Conservation (phyloP, 2,113 vertebrate species). For the Eretmochelys imbricata region DNA sequence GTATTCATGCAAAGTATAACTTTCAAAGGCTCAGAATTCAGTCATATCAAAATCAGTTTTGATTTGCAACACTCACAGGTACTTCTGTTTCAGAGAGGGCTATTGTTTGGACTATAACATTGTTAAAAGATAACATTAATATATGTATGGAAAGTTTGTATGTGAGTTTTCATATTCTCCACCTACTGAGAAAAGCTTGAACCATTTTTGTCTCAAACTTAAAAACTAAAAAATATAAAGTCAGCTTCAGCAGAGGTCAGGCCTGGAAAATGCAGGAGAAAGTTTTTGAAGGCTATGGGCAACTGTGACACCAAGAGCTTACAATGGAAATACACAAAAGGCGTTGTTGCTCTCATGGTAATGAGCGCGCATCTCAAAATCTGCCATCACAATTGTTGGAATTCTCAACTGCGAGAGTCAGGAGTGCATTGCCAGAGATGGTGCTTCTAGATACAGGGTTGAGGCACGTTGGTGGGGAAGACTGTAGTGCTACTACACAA, state of each 20-base stretch:
- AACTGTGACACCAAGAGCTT: rapidly evolving
- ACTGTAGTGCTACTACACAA: background rate
- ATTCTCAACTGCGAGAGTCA: background rate
- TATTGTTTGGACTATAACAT: background rate
- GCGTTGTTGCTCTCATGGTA: rapidly evolving
- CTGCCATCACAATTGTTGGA: rapidly evolving
- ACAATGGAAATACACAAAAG: rapidly evolving
- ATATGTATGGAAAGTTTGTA: background rate
- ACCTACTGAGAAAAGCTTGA: background rate
- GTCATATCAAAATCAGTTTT: background rate
- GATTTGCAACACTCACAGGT: background rate
- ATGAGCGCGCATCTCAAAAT: background rate
- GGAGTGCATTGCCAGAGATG: background rate
- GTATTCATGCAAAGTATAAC: rapidly evolving
- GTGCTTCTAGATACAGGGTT: background rate
- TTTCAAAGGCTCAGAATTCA: background rate
- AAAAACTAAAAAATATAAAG: background rate
- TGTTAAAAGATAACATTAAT: background rate
- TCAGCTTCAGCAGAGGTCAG: background rate
- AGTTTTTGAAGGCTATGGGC: background rate
- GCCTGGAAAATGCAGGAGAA: background rate
- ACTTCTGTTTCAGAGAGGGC: background rate
- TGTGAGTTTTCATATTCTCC: background rate
- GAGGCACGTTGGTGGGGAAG: background rate
- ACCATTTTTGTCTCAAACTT: background rate